Conservation (phyloP, 2,797 vertebrate species). For the Setipinna tenuifilis region DNA sequence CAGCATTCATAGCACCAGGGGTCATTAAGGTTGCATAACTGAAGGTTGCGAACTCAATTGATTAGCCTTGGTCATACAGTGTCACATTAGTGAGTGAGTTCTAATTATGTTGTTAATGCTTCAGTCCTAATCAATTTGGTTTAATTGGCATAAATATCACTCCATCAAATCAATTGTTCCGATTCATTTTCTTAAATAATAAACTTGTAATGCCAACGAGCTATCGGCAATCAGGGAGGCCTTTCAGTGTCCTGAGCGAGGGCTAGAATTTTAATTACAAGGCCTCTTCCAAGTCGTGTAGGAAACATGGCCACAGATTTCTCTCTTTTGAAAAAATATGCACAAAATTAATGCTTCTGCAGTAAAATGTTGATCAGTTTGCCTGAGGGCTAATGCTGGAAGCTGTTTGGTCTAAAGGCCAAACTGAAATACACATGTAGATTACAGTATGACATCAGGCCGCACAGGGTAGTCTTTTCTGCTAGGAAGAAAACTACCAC, state of each 20-base stretch:
- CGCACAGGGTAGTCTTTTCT: not conserved
- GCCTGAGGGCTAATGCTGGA: too few species aligned
- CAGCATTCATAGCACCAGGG: slow-evolving; percentile 55
- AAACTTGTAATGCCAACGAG: slow-evolving; percentile 59
- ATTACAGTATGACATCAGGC: not conserved
- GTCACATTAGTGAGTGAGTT: slow-evolving; percentile 56
- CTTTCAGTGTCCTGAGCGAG: slow-evolving; percentile 32
- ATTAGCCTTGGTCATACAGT: slow-evolving; percentile 61
- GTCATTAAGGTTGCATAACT: not conserved
- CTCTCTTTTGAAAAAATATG: not conserved
- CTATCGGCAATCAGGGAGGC: slow-evolving; percentile 47
- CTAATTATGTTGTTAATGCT: slow-evolving; percentile 66
- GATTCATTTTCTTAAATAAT: slow-evolving; percentile 59
- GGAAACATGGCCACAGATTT: not conserved
- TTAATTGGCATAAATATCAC: slow-evolving; percentile 58
- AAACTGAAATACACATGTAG: not conserved
- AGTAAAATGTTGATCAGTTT: not conserved
- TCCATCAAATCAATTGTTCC: slow-evolving; percentile 48
- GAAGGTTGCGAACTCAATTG: slow-evolving; percentile 68
- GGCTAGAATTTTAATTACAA: not conserved
- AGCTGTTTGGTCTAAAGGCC: not conserved
- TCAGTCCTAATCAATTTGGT: slow-evolving; percentile 59
- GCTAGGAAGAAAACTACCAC: not conserved
- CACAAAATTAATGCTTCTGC: not conserved
- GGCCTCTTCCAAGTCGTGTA: not conserved